Base-by-base conservation (phyloP, 1,140 invertebrate species). In the Muscidifurax raptorellus region DNA sequence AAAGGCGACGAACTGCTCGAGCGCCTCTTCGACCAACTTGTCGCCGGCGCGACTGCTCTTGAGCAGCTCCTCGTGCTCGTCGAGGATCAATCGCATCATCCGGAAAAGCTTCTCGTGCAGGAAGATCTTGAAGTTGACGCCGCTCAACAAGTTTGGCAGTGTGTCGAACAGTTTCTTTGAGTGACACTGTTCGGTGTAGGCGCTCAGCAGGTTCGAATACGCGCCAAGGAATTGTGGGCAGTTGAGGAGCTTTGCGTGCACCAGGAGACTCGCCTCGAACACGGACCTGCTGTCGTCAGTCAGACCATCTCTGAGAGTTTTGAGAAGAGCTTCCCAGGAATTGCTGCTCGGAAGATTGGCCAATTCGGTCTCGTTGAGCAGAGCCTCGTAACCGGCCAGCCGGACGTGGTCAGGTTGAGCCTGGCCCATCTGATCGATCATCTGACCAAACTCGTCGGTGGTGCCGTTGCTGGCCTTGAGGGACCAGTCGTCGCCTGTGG, bases 61-160 rank as follows among this genome's bases (percentile, higher is more conserved):
- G 1, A 93, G 47, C n/a, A 90, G 80, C 78, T 92, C 90, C 40
- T 91, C 89, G 15, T 93, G 92, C 72, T 92, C 88, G 40, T 87
- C 85, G 9, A 93, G 66, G 47, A 91, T 88, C 28, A 93, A 59
- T 67, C 90, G 59, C 86, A 92, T 90, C 44, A 92, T 85, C 18
- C 91, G 87, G 79, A 92, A 88, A 10, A 93, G 78, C 88, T 92
- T 92, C 80, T 93, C 92, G 40, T 93, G 92, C 2, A 91, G 64
- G 52, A 92, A 90, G 66, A 92, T 89, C 83, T 92, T 93, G 71
- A 92, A 93, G 86, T 92, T 93, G 40, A 93, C 89, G 9, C 92
- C 92, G 13, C 88, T 89, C 4, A 88, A 87, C 0, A 91, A 80
- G 40, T 90, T 92, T 13, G 92, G 92, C 22, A 92, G 78, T 1